A percentile compares a stretch with the other conserved stretches of the same genome.
These are phyloP conservation scores for Dorcus hopei DNA, from an alignment of 2,888 invertebrate species.

Conservation along the genomic window DNA sequence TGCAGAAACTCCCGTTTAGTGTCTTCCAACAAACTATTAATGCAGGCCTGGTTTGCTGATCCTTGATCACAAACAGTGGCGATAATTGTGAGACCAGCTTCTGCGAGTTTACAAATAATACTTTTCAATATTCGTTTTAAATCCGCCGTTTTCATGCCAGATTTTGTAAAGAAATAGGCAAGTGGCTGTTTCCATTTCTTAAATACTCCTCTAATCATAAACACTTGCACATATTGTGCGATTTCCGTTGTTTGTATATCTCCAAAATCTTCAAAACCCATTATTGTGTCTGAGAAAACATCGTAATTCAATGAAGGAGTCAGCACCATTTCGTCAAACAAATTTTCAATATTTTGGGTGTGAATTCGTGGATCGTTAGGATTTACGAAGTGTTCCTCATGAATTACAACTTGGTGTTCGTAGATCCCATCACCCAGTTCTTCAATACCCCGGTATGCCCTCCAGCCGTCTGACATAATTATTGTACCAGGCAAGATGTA, in stretches of 20 bases:
- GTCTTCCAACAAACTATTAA: constrained; percentile 3
- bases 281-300: constrained; percentile 14
- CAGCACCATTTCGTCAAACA: constrained; percentile 30
- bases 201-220: constrained; percentile 26
- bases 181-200: constrained; percentile 32
- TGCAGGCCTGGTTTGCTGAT: constrained; percentile 27
- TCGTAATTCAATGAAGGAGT: constrained; percentile 19
- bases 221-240: constrained; percentile 32
- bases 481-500: no score
- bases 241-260: neutral
- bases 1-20: no score
- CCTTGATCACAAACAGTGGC: constrained; percentile 35
- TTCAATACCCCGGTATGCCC: no score
- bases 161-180: constrained; percentile 24
- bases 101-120: constrained; percentile 20
- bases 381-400: no score
- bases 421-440: no score
- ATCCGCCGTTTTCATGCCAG: constrained; percentile 17
- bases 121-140: constrained; percentile 19
- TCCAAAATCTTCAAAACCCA: constrained; percentile 24
- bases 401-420: no score
- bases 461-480: no score
- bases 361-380: no score
- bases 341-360: no score
- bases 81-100: constrained; percentile 26